These are phyloP conservation scores for Drosophila lutescens DNA, from an alignment of 2,888 invertebrate species.

Conservation along the genomic window DNA sequence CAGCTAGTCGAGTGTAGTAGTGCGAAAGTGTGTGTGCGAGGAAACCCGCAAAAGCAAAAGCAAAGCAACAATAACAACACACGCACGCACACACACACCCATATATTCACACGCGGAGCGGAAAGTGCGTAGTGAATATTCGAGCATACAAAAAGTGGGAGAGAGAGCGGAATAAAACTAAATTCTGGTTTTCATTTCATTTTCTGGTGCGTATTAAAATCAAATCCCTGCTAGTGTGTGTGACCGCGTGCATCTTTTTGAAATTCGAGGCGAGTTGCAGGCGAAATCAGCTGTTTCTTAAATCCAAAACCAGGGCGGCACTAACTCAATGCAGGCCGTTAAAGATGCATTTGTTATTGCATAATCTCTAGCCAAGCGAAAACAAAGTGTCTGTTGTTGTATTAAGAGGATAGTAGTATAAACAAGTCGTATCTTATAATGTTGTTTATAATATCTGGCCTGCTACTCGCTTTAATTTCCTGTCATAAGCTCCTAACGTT, in stretches of 20 bases:
- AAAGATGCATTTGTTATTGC: conserved; percentile 20
- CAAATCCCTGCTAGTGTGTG: conserved; percentile 11
- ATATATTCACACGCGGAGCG: conserved; percentile 10
- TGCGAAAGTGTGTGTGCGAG: conserved; percentile 52
- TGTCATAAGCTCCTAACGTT: conserved; percentile 4
- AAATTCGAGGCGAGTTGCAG: conserved; percentile 38
- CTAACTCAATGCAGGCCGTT: conserved; percentile 15
- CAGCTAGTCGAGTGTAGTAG: conserved; percentile 39
- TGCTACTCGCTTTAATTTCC: background rate
- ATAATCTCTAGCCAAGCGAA: conserved; percentile 8
- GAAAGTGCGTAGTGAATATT: conserved; percentile 47
- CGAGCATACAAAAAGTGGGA: conserved; percentile 14
- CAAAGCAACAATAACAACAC: conserved; percentile 48
- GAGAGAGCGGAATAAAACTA: conserved; percentile 39
- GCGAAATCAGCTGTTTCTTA: conserved; percentile 28
- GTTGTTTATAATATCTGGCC: conserved; percentile 1
- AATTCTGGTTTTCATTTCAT: conserved; percentile 34
- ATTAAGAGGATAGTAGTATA: background rate
- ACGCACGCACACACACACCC: conserved; percentile 37
- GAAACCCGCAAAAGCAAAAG: conserved; percentile 65
- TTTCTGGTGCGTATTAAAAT: conserved; percentile 35
- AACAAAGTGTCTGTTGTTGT: conserved; percentile 6
- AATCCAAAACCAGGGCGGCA: conserved; percentile 24
- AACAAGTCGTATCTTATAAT: background rate
- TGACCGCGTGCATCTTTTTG: conserved; percentile 47